Evolutionary conservation across 2,888 invertebrate genomes (phyloP).

Genomic region (Phyllotreta striolata): DNA sequence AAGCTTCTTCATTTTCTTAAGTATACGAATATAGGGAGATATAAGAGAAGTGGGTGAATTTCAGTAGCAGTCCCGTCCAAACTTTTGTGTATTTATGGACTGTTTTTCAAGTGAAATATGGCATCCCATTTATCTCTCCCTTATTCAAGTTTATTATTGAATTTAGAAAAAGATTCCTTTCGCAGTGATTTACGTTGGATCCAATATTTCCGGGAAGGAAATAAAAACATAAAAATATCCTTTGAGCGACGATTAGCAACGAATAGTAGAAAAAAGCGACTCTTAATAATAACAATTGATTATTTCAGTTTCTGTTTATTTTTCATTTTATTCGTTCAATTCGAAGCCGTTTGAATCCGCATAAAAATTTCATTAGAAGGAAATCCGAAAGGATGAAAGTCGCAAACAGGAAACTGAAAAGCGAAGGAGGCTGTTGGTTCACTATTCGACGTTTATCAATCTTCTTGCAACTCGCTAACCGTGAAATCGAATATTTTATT

Average conservation of each 20-base stretch:
- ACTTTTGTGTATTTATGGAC: slow-evolving; percentile 18
- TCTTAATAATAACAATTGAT: too few species aligned
- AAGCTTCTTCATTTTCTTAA: too few species aligned
- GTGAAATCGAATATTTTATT: neutral
- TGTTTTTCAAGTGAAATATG: slow-evolving; percentile 9
- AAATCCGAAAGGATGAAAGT: slow-evolving; percentile 7
- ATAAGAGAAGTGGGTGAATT: slow-evolving; percentile 1
- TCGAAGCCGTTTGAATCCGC: neutral
- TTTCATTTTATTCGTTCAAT: too few species aligned
- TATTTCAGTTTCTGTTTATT: too few species aligned
- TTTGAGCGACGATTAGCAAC: too few species aligned
- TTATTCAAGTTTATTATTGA: slow-evolving; percentile 7
- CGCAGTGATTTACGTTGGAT: neutral
- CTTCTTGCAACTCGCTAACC: neutral
- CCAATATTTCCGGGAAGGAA: neutral
- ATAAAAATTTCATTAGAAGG: slow-evolving; percentile 3
- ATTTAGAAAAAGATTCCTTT: slow-evolving; percentile 6
- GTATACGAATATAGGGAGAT: neutral
- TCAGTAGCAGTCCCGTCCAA: slow-evolving; percentile 14
- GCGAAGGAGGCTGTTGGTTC: neutral
- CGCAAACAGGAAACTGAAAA: slow-evolving; percentile 2
- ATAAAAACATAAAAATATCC: neutral
- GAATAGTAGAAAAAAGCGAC: too few species aligned
- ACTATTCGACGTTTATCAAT: slow-evolving; percentile 1
- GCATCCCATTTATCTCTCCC: slow-evolving; percentile 1